Evolutionary conservation across 92 coral and sea anemone species (phyloP).

Genomic region (Umimayanthus chanpuru): DNA sequence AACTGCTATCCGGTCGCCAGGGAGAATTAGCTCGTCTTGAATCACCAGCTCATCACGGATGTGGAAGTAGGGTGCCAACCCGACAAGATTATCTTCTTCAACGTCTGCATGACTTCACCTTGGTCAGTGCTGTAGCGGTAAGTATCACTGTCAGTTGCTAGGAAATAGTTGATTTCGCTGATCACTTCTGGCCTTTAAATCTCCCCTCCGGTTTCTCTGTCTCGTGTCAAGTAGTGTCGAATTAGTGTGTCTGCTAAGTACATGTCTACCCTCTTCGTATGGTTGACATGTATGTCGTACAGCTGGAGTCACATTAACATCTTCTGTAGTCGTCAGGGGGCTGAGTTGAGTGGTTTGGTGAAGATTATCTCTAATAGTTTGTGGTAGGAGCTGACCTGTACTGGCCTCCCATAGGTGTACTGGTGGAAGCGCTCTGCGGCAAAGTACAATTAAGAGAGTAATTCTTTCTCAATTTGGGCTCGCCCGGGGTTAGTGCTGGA

Average conservation of each 20-base stretch:
- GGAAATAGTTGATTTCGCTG: slow-evolving; percentile 19
- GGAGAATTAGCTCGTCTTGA: no score
- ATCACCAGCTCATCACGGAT: no score
- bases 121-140: neutral
- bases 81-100: neutral
- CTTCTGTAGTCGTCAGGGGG: slow-evolving; percentile 32
- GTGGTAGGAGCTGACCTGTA: no score
- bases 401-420: slow-evolving; percentile 33
- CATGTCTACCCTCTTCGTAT: slow-evolving; percentile 22
- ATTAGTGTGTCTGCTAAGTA: slow-evolving; percentile 34
- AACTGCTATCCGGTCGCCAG: no score
- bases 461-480: neutral
- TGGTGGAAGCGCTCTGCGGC: slow-evolving; percentile 32
- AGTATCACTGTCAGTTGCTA: slow-evolving; percentile 12
- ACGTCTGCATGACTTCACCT: slow-evolving; percentile 22
- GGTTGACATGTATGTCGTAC: slow-evolving; percentile 15
- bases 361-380: slow-evolving; percentile 32
- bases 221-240: neutral
- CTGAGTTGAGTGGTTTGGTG: slow-evolving; percentile 22
- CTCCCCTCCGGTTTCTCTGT: no score
- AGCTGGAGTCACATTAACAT: slow-evolving; percentile 14
- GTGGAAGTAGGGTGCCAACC: no score
- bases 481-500: no score
- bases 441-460: slow-evolving; percentile 32
- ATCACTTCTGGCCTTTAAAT: neutral